These are phyloP conservation scores for Chondrosia reniformis DNA, from an alignment of 37 sponge, comb jelly and placozoan genomes.

Conservation along the genomic window DNA sequence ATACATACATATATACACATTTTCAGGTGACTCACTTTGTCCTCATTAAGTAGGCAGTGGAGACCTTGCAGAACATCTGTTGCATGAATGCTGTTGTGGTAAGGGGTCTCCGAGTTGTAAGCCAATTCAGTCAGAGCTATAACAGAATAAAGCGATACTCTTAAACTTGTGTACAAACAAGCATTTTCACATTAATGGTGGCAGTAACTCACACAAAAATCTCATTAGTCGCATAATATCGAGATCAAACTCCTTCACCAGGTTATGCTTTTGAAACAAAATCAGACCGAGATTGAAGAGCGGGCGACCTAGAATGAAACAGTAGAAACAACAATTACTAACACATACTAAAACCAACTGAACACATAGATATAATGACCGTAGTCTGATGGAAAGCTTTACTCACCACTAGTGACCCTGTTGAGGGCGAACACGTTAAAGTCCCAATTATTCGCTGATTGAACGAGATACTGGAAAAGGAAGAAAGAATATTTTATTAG, in stretches of 20 bases:
- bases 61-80: constrained; percentile 88
- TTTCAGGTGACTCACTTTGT: constrained; percentile 38
- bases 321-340: not conserved
- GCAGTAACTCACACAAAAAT: constrained; percentile 62
- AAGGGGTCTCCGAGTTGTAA: constrained; percentile 76
- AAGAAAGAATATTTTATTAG: not conserved
- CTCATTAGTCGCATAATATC: constrained; percentile 64
- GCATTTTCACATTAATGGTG: not conserved
- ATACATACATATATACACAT: constrained; percentile 7
- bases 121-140: constrained; percentile 55
- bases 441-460: constrained; percentile 44
- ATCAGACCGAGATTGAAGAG: constrained; percentile 74
- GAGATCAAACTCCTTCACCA: constrained; percentile 52
- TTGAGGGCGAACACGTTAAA: constrained; percentile 72
- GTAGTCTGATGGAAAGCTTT: not conserved
- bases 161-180: not conserved
- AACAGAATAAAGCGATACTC: not conserved
- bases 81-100: constrained; percentile 86
- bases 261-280: constrained; percentile 60
- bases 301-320: constrained; percentile 46
- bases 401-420: constrained; percentile 57
- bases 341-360: not conserved
- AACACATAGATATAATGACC: not conserved
- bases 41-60: constrained; percentile 58
- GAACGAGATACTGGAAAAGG: not conserved